A percentile compares a stretch with the other conserved stretches of the same genome.
Conservation (phyloP, 1,140 invertebrate genomes). For the Vanessa tameamea region DNA sequence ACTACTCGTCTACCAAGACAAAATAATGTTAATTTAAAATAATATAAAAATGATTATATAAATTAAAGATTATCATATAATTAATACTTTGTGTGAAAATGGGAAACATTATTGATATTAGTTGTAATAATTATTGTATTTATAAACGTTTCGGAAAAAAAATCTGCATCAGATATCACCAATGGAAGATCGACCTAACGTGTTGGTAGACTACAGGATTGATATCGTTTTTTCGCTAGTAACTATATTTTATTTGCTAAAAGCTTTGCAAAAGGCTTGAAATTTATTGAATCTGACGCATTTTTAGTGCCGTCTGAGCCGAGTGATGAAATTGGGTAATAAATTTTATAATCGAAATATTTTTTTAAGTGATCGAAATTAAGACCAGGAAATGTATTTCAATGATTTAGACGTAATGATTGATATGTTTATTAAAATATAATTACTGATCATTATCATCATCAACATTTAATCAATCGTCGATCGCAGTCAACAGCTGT, state of each 20-base stretch:
- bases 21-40: too few species aligned
- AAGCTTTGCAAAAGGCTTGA: conserved; percentile 13
- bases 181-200: neutral
- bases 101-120: too few species aligned
- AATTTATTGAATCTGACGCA: conserved; percentile 10
- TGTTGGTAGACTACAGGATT: neutral
- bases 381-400: neutral
- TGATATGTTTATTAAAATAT: too few species aligned
- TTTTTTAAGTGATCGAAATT: neutral
- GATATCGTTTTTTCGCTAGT: conserved; percentile 11
- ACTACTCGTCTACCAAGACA: too few species aligned
- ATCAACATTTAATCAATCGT: too few species aligned
- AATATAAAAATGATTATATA: too few species aligned
- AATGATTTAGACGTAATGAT: too few species aligned
- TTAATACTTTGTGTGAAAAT: too few species aligned
- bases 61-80: too few species aligned
- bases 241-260: conserved; percentile 18
- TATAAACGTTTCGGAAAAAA: neutral
- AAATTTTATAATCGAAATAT: neutral
- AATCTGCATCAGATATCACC: neutral
- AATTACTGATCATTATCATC: too few species aligned
- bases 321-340: neutral
- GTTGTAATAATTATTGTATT: neutral
- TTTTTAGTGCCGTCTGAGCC: conserved; percentile 6
- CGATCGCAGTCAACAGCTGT: too few species aligned